Conservation (phyloP, 2,797 vertebrate species). For the Fratercula arctica region DNA sequence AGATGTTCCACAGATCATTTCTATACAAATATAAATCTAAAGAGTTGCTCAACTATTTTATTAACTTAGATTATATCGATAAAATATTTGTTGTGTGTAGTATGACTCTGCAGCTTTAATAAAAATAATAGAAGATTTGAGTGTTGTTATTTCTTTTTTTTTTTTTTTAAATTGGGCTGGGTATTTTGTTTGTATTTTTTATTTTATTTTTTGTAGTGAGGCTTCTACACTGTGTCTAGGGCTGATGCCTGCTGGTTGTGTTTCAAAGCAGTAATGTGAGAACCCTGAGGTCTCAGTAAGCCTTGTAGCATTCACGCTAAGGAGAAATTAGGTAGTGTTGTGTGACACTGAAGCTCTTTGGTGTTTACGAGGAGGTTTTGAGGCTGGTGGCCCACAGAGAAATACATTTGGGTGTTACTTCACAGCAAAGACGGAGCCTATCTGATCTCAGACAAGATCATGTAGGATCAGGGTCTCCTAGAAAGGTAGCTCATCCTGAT, state of each 20-base stretch:
- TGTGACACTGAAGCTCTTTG: not conserved
- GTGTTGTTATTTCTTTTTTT: not conserved
- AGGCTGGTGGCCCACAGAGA: not conserved
- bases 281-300: not conserved
- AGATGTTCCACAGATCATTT: conserved; percentile 72
- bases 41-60: conserved; percentile 81
- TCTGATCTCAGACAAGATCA: not conserved
- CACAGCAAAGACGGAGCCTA: not conserved
- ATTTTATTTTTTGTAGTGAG: not conserved
- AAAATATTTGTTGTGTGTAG: conserved; percentile 79
- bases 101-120: conserved; percentile 74
- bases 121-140: conserved; percentile 68
- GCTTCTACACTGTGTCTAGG: not conserved
- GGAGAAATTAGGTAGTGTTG: not conserved
- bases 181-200: not conserved
- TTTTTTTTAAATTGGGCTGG: not conserved
- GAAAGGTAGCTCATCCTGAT: not conserved
- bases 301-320: not conserved
- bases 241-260: not conserved
- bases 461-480: not conserved
- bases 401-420: not conserved
- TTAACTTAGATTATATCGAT: conserved; percentile 80
- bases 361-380: not conserved
- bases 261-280: not conserved
- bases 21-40: conserved; percentile 79